These are phyloP conservation scores for Tiliqua scincoides DNA, from an alignment of 2,113 vertebrate genomes.

Conservation along the genomic window DNA sequence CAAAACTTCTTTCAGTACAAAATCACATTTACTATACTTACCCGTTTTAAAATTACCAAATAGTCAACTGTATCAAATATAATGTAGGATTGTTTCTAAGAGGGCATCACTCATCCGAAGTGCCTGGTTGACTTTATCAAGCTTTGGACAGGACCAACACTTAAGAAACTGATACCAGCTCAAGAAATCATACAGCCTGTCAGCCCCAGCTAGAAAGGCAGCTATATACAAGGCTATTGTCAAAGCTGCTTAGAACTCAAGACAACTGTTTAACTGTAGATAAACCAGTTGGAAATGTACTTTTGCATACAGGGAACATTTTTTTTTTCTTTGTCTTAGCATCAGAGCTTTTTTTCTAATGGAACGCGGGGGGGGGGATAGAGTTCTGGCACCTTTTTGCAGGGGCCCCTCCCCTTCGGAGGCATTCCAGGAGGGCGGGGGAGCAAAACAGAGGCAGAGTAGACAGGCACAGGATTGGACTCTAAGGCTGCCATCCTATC, in stretches of 20 bases:
- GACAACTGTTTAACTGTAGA: background rate
- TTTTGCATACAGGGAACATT: background rate
- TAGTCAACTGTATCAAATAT: background rate
- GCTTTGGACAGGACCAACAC: background rate
- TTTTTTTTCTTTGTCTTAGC: background rate
- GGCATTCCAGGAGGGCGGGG: too few species aligned
- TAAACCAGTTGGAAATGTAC: background rate
- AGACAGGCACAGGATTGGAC: too few species aligned
- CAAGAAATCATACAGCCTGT: background rate
- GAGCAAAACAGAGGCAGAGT: too few species aligned
- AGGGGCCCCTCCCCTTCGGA: too few species aligned
- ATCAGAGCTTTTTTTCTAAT: too few species aligned
- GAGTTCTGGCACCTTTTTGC: too few species aligned
- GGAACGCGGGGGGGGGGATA: too few species aligned
- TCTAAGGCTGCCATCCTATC: too few species aligned
- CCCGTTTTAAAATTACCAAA: background rate
- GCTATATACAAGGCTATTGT: background rate
- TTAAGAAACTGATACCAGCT: background rate
- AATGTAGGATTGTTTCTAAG: background rate
- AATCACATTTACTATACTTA: background rate
- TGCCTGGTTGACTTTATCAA: background rate
- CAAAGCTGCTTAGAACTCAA: background rate
- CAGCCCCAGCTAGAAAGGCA: background rate
- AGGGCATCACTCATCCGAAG: too few species aligned
- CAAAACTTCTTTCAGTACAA: background rate